Conservation (phyloP, 2,113 vertebrate genomes). For the Aepyceros melampus region DNA sequence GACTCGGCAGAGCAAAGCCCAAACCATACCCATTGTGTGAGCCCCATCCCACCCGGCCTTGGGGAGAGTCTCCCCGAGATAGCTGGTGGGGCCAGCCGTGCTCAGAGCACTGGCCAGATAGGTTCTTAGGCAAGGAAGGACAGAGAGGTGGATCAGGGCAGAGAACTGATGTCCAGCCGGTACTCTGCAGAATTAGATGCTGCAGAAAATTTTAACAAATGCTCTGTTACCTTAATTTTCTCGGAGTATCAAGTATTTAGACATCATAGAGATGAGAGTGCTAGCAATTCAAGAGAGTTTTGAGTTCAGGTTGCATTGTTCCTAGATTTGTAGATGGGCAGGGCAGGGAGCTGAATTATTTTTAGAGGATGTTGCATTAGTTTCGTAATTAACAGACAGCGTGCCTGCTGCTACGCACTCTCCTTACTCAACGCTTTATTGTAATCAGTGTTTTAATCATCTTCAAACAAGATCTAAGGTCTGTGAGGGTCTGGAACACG, state of each 20-base stretch:
- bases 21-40: background rate
- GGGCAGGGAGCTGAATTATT: background rate
- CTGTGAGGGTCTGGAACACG: background rate
- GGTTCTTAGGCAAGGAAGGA: background rate
- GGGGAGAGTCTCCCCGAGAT: no score
- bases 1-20: background rate
- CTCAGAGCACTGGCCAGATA: no score
- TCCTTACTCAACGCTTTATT: background rate
- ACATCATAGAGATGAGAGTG: background rate
- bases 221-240: background rate
- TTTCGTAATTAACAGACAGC: constrained; percentile 36
- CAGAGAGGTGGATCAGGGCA: background rate
- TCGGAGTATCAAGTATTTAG: background rate
- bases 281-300: background rate
- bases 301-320: background rate
- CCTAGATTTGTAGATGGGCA: background rate
- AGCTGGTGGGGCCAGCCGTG: background rate
- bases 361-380: background rate
- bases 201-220: background rate
- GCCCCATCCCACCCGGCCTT: background rate
- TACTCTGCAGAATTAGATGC: background rate
- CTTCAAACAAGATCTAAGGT: background rate
- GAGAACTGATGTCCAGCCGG: background rate
- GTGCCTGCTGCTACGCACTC: background rate
- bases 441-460: constrained; percentile 49